Evolutionary conservation across 2,888 invertebrate species (phyloP).

Genomic region (Falcaria lacertinaria): DNA sequence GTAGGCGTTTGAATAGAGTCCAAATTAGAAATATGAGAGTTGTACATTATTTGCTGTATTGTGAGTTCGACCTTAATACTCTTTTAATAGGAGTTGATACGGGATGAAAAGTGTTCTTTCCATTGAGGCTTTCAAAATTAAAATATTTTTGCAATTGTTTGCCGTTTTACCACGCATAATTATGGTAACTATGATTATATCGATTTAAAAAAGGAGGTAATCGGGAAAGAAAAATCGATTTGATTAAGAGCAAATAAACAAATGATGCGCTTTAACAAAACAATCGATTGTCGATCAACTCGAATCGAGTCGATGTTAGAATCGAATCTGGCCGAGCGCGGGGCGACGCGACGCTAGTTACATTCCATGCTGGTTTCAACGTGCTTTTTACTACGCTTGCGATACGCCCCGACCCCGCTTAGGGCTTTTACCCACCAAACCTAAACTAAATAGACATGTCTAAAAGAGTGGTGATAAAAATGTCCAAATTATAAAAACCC

Average conservation of each 20-base stretch:
- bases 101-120: neutral
- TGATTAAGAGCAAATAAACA: neutral
- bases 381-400: neutral
- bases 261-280: no score
- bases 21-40: neutral
- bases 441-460: neutral
- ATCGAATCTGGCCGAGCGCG: slow-evolving; percentile 6
- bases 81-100: neutral
- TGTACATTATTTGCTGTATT: neutral
- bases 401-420: slow-evolving; percentile 21
- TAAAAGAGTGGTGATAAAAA: neutral
- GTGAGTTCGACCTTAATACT: neutral
- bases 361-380: slow-evolving; percentile 46
- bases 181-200: neutral
- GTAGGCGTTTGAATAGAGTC: neutral
- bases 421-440: neutral
- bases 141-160: no score
- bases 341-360: slow-evolving; percentile 33
- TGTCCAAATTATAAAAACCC: no score
- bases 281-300: neutral
- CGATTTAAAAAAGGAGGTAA: no score
- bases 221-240: neutral
- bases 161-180: neutral
- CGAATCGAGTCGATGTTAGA: neutral
- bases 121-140: no score